phyloP scores from a whole-genome alignment of 2,888 invertebrate genomes.

The Ecliptopera silaceata region DNA sequence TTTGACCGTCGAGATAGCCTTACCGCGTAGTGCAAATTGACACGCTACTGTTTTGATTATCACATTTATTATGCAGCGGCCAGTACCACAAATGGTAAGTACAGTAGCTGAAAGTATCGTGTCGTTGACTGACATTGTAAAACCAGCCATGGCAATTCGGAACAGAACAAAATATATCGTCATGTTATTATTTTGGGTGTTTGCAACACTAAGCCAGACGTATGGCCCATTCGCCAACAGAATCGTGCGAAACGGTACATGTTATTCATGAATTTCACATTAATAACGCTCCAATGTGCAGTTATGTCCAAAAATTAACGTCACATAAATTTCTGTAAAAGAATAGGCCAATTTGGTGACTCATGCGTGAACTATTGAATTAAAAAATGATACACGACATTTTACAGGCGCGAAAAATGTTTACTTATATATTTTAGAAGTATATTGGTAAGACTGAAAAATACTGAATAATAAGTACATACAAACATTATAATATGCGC shows the following conservation, averaged over 20 bases:
- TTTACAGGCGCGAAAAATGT: no score
- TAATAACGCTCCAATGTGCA: conserved; percentile 66
- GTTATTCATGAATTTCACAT: conserved; percentile 70
- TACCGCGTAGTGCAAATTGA: no score
- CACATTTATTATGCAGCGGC: no score
- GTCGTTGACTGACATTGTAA: no score
- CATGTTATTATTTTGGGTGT: conserved; percentile 75
- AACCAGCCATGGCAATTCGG: conserved; percentile 28
- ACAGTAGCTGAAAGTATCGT: no score
- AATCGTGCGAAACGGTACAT: conserved; percentile 64
- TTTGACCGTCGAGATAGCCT: no score
- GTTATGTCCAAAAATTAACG: conserved; percentile 61
- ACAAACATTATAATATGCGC: no score
- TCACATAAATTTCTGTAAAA: conserved; percentile 40
- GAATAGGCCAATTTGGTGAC: conserved; percentile 25
- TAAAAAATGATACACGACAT: not conserved
- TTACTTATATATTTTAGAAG: no score
- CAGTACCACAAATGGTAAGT: no score
- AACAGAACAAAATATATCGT: conserved; percentile 58
- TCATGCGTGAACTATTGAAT: not conserved
- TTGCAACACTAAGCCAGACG: conserved; percentile 76
- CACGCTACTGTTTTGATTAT: no score
- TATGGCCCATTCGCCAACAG: conserved; percentile 75
- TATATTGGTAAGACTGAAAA: no score
- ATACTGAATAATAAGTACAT: no score